Conservation (phyloP, 1,140 invertebrate species). For the Drosophila saltans region DNA sequence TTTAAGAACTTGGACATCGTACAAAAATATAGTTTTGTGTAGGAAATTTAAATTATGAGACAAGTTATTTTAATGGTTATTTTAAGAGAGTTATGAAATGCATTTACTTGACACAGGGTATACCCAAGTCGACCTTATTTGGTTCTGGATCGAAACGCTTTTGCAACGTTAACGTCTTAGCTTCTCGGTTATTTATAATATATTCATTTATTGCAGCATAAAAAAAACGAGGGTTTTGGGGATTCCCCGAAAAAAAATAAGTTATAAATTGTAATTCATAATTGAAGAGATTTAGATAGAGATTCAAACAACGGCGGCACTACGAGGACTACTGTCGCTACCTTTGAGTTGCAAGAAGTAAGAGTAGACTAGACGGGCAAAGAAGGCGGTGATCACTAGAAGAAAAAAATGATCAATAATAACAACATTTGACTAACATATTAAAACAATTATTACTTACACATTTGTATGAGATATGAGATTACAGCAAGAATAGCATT, state of each 20-base stretch:
- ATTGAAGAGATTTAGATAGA: neutral
- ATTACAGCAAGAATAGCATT: conserved; percentile 54
- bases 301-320: conserved; percentile 56
- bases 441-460: conserved; percentile 46
- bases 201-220: conserved; percentile 38
- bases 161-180: too few relatives aligned
- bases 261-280: neutral
- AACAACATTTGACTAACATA: neutral
- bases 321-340: conserved; percentile 39
- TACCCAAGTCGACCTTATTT: too few relatives aligned
- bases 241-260: conserved; percentile 15
- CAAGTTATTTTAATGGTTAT: too few relatives aligned
- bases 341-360: conserved; percentile 64
- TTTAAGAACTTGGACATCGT: too few relatives aligned
- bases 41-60: too few relatives aligned
- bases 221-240: neutral
- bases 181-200: too few relatives aligned
- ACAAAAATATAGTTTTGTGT: too few relatives aligned
- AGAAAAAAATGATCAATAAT: neutral
- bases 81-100: too few relatives aligned
- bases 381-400: conserved; percentile 56
- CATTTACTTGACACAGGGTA: too few relatives aligned
- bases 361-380: conserved; percentile 70
- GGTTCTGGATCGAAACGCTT: too few relatives aligned
- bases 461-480: conserved; percentile 40